Evolutionary conservation across 2,888 invertebrate species (phyloP), one percentile per base, ranked within the genome.

Genomic region (Luffia ferchaultella): DNA sequence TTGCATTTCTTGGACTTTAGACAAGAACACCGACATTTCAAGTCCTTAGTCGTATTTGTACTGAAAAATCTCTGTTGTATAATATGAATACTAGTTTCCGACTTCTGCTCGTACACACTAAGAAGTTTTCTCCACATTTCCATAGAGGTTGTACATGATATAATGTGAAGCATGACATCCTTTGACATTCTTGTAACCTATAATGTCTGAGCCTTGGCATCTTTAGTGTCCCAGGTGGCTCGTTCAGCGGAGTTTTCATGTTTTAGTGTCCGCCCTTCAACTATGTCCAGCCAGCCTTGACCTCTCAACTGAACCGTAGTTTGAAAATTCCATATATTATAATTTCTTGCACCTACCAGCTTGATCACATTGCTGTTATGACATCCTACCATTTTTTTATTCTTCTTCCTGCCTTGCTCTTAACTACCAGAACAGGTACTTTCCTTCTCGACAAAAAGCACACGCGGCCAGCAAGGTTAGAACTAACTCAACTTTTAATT

Each of bases 51-150:
- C 53, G 42, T 42, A 55, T 49, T 56, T 54, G 18, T 44, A 53
- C 17, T 52, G 45, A 46, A 57, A 55, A 58, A 56, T 46, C 55
- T 49, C 48, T 62, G 58, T 46, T 61, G 62, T 12, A 63, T 46
- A 15, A 62, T 52, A 55, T 61, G 60, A 30, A 61, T 50, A n/a
- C 53, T 59, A 9, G 59, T 57, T 43, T 59, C 57, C 1, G 59
- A 60, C 52, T 60, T 63, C 49, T 60, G 59, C 45, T 63, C 62
- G 50, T 58, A 62, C 0, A 62, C 55, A 19, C 48, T 51, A 5
- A 54, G 49, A 2, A 52, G 18, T 47, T 57, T 57, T 44, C 42
- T 49, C 57, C 57, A 55, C 53, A 58, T 57, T 16, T 57, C 55
- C 16, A 42, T 45, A 7, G 58, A 40, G 18, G 49, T 55, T 45